These are phyloP conservation scores for Discoglossus pictus DNA, from an alignment of 2,797 vertebrate genomes.

Conservation along the genomic window DNA sequence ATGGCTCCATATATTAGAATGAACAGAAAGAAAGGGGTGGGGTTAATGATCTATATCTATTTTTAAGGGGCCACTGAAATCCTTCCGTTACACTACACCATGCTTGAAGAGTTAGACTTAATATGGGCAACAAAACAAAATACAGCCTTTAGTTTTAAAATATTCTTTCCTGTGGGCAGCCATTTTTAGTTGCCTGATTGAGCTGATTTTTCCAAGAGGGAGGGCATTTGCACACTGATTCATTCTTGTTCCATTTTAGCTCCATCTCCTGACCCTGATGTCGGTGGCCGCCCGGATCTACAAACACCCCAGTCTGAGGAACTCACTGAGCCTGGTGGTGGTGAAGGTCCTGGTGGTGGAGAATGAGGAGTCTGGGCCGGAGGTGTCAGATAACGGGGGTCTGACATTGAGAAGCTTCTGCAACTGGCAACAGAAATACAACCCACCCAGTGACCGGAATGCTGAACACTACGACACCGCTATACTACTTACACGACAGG, in stretches of 20 bases:
- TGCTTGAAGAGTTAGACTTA: too few species aligned
- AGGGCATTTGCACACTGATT: too few species aligned
- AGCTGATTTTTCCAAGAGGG: too few species aligned
- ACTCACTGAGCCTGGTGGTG: conserved; percentile 86
- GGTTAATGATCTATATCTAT: too few species aligned
- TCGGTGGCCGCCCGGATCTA: conserved; percentile 87
- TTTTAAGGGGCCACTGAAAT: too few species aligned
- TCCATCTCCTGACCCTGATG: conserved; percentile 89
- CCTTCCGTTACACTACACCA: too few species aligned
- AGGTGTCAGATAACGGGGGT: conserved; percentile 84
- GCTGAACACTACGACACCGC: conserved; percentile 93
- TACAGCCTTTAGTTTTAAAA: too few species aligned
- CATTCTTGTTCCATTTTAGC: conserved; percentile 67
- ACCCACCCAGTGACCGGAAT: conserved; percentile 84
- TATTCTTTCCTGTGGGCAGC: too few species aligned
- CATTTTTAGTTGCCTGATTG: too few species aligned
- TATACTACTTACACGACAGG: conserved; percentile 92
- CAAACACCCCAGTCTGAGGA: conserved; percentile 91
- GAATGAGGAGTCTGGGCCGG: conserved; percentile 77
- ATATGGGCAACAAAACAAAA: too few species aligned
- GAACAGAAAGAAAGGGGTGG: too few species aligned
- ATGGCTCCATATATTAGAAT: too few species aligned
- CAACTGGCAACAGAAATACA: conserved; percentile 90
- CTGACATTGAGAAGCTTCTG: conserved; percentile 92
- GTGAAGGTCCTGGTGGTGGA: conserved; percentile 91